Percentiles rank a stretch among this genome's conserved stretches.
Evolutionary conservation across 2,797 vertebrate genomes (phyloP).

Genomic region (Leptoclinus maculatus): DNA sequence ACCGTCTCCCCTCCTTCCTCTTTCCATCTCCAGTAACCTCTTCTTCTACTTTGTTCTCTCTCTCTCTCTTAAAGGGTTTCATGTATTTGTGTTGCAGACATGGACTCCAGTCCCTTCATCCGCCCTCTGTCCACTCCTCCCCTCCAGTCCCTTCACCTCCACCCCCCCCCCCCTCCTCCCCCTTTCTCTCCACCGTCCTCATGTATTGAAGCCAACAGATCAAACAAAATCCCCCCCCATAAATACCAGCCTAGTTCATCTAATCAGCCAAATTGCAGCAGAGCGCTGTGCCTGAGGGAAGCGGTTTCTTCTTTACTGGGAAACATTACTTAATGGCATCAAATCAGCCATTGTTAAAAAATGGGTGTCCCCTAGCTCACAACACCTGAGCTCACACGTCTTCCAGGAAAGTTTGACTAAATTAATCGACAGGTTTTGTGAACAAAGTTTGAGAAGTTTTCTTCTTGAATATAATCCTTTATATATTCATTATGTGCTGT

Average conservation of each 20-base stretch:
- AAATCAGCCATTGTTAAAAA: slow-evolving; percentile 59
- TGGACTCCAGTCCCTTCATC: slow-evolving; percentile 14
- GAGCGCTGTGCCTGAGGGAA: slow-evolving; percentile 53
- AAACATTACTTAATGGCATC: slow-evolving; percentile 76
- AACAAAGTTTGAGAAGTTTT: neutral
- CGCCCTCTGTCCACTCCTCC: neutral
- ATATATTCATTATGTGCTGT: neutral
- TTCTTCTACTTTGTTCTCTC: slow-evolving; percentile 1
- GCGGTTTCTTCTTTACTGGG: slow-evolving; percentile 57
- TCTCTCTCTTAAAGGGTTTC: neutral
- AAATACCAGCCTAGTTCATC: slow-evolving; percentile 72
- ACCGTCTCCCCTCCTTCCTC: neutral
- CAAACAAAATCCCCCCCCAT: slow-evolving; percentile 67
- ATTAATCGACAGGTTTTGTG: neutral
- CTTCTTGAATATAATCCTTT: neutral
- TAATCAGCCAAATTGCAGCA: slow-evolving; percentile 81
- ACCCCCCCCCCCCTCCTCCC: too few relatives aligned
- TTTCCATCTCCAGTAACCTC: neutral
- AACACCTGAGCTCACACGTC: slow-evolving; percentile 34
- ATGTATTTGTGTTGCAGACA: slow-evolving; percentile 14
- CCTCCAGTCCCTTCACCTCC: slow-evolving; percentile 1
- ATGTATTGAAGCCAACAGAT: slow-evolving; percentile 69
- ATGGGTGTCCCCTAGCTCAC: slow-evolving; percentile 1
- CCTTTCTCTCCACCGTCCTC: slow-evolving; percentile 10
- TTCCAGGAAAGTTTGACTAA: neutral